phyloP scores from a whole-genome alignment of 2,797 vertebrate species.

The Sphenopsis melanotis region DNA sequence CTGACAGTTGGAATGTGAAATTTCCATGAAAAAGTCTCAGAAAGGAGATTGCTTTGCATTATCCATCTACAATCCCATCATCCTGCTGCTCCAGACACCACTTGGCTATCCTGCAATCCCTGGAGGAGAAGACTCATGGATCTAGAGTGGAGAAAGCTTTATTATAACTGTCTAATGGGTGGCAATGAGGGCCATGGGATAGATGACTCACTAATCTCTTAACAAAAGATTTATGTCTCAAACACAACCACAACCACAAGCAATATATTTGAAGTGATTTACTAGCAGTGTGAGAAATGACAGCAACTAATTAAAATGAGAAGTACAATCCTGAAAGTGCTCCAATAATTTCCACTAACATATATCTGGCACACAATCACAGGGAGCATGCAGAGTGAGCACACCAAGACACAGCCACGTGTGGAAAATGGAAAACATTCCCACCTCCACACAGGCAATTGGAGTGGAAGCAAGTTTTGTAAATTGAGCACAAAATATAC shows the following conservation, averaged over 20 bases:
- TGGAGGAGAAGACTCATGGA: neutral
- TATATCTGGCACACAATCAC: neutral
- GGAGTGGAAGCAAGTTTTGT: neutral
- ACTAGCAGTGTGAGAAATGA: neutral
- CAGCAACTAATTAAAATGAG: neutral
- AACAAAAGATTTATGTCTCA: neutral
- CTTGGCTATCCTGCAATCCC: neutral
- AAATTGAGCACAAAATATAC: neutral
- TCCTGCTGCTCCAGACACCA: neutral
- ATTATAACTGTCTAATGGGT: neutral
- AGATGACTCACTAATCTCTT: neutral
- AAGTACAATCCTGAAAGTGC: neutral
- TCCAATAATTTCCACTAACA: neutral
- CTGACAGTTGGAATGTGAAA: accelerated
- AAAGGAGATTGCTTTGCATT: neutral
- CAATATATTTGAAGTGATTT: neutral
- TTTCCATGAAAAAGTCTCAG: neutral
- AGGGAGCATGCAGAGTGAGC: accelerated
- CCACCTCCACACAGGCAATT: neutral
- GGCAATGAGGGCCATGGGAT: neutral
- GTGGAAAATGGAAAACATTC: neutral
- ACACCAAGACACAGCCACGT: neutral
- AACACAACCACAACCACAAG: neutral
- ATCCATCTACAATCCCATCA: accelerated
- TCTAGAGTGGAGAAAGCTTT: neutral